Evolutionary conservation across 2,113 vertebrate genomes (phyloP).

Genomic region (Ochotona curzoniae): DNA sequence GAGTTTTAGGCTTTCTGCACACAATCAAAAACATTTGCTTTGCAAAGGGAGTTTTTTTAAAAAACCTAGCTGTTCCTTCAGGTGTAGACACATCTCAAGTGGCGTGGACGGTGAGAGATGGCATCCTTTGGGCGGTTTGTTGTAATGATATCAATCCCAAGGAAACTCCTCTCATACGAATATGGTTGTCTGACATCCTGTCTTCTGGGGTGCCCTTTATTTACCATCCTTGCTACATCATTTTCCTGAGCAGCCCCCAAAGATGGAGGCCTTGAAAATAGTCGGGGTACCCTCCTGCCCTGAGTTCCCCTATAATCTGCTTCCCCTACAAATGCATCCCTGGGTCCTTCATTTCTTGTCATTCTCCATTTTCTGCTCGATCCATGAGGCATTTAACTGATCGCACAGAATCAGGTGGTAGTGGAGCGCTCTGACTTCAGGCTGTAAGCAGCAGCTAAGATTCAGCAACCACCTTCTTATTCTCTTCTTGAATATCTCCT

Average conservation of each 20-base stretch:
- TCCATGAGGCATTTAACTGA: neutral
- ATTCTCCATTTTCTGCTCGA: slow-evolving; percentile 51
- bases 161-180: slow-evolving; percentile 54
- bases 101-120: neutral
- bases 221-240: slow-evolving; percentile 38
- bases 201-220: slow-evolving; percentile 12
- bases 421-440: neutral
- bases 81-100: neutral
- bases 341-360: slow-evolving; percentile 37
- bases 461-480: neutral
- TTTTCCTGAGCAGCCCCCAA: slow-evolving; percentile 60
- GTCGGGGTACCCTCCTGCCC: neutral
- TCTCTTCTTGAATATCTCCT: neutral
- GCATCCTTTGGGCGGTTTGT: slow-evolving; percentile 48
- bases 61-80: neutral
- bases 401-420: neutral
- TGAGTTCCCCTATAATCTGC: neutral
- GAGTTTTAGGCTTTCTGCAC: neutral
- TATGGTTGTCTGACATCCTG: slow-evolving; percentile 27
- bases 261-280: slow-evolving; percentile 17
- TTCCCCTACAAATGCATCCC: neutral
- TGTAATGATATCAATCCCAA: slow-evolving; percentile 62
- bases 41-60: neutral
- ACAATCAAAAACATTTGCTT: neutral
- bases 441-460: neutral